Evolutionary conservation across 1,140 invertebrate genomes (phyloP), one percentile per base, ranked within the genome.

Genomic region (Drosophila bipectinata): DNA sequence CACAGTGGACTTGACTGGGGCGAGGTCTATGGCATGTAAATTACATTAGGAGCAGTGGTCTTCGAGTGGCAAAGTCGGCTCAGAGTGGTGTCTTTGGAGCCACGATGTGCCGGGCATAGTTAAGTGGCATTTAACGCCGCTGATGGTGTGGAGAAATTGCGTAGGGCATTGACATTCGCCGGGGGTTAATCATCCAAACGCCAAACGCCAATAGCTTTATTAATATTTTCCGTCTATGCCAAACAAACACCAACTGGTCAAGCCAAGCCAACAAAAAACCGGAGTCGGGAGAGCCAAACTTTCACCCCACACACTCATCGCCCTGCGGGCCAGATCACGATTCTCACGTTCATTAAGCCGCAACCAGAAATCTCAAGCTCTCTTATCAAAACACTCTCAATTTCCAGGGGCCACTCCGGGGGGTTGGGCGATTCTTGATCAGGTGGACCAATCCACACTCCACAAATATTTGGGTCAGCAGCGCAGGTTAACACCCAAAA

Each of bases 1-100:
- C 48, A 21, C 48, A 72, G 47, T 71, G 73, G 74, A 41, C 66
- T 55, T 48, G 78, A 59, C 78, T 78, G 82, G 78, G 78, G 69
- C 78, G 82, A 76, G 83, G 83, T 87, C 82, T 87, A 62, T 72
- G 82, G 82, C 83, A 88, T 88, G 82, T 82, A 87, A 87, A 87
- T 88, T 74, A 72, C 72, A 83, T 77, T 88, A 63, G 75, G 64
- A 76, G 55, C 49, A 67, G 28, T 49, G 56, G 30, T 57, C 54
- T 44, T 15, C 37, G 24, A 59, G 32, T 30, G 7, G 44, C 44
- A 8, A 4, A 28, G 53, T 52, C 41, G 24, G 37, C 58, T 15
- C 2, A 49, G 34, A 7, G 18, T 28, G 14, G 32, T 55, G 15
- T 32, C 32, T 30, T 21, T 53, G 34, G 48, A 79, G 62, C 57